Evolutionary conservation across 2,888 invertebrate species (phyloP).

Genomic region (Coelogynopora nodosa): DNA sequence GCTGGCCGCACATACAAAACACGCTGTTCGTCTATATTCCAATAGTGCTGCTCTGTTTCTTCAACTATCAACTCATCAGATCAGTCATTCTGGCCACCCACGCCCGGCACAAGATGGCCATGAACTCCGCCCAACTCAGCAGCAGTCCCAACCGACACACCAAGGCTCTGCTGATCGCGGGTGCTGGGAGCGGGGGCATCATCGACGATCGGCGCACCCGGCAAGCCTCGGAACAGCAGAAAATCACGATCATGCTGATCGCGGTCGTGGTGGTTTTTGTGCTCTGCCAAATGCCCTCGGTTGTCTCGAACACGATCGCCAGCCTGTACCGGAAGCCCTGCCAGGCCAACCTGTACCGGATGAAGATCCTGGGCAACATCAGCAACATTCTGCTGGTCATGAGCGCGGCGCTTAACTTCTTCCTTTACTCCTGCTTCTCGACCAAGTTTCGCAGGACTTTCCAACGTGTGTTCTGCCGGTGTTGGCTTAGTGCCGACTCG

Average conservation of each 20-base stretch:
- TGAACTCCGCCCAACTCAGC: constrained; percentile 57
- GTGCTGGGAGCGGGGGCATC: neutral
- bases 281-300: constrained; percentile 71
- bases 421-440: constrained; percentile 74
- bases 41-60: constrained; percentile 69
- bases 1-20: neutral
- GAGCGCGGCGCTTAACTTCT: constrained; percentile 74
- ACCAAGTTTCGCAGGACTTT: constrained; percentile 71
- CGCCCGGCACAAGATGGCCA: constrained; percentile 51
- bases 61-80: constrained; percentile 71
- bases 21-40: constrained; percentile 66
- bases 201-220: constrained; percentile 41
- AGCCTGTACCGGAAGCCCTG: neutral
- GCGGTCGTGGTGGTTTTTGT: constrained; percentile 74
- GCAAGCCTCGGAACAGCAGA: constrained; percentile 58
- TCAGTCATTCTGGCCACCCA: constrained; percentile 62
- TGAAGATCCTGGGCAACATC: constrained; percentile 68
- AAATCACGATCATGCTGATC: constrained; percentile 74
- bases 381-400: constrained; percentile 71
- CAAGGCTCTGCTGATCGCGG: neutral
- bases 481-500: neutral
- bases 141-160: neutral
- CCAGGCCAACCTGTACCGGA: constrained; percentile 13
- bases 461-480: constrained; percentile 48
- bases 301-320: neutral